Conservation (phyloP, 1,140 invertebrate species). For the Drosophila pandora region DNA sequence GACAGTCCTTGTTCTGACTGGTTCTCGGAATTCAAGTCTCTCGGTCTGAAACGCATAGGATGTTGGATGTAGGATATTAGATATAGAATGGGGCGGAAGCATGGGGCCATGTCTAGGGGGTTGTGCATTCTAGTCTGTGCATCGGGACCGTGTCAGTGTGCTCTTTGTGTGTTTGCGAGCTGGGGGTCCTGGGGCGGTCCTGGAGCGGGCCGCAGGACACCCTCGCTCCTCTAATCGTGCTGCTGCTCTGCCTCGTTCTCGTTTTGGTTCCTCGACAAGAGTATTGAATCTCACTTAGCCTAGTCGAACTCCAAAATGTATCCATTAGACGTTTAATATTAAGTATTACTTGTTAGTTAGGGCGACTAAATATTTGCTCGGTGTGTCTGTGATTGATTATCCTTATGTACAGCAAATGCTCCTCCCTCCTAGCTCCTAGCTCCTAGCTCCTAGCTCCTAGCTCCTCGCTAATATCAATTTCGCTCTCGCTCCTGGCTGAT, state of each 20-base stretch:
- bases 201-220: conserved; percentile 9
- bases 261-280: conserved; percentile 21
- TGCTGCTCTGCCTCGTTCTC: conserved; percentile 31
- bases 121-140: conserved; percentile 63
- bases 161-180: conserved; percentile 26
- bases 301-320: conserved; percentile 33
- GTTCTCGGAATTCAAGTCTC: conserved; percentile 21
- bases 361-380: conserved; percentile 12
- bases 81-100: conserved; percentile 8
- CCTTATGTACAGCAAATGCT: conserved; percentile 34
- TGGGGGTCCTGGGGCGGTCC: not conserved
- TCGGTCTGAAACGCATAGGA: conserved; percentile 32
- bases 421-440: not conserved
- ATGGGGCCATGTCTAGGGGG: conserved; percentile 39
- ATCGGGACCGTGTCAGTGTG: conserved; percentile 42
- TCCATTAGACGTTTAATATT: conserved; percentile 32
- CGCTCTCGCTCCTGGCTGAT: conserved; percentile 16
- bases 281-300: conserved; percentile 43
- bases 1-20: conserved; percentile 30
- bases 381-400: conserved; percentile 12
- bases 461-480: conserved; percentile 58
- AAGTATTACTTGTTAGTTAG: conserved; percentile 13
- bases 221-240: conserved; percentile 36
- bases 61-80: no score
- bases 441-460: not conserved